phyloP scores from a whole-genome alignment of 2,888 invertebrate species.

The Leptinotarsa peninsularis region DNA sequence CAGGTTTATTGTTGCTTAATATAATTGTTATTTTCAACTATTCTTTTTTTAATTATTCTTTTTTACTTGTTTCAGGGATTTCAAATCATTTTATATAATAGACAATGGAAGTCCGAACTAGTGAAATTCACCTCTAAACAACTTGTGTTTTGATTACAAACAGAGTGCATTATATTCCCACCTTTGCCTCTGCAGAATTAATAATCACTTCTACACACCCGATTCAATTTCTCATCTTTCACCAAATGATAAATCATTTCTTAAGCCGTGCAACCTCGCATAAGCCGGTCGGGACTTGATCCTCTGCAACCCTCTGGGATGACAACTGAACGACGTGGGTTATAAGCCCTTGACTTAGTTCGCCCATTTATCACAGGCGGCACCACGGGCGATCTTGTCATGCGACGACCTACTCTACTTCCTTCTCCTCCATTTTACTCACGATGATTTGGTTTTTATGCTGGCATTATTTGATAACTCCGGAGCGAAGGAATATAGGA shows the following conservation, averaged over 20 bases:
- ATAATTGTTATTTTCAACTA: no score
- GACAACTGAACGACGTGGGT: slow-evolving; percentile 29
- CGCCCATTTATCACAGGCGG: slow-evolving; percentile 26
- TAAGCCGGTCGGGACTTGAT: slow-evolving; percentile 18
- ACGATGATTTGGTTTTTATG: not conserved
- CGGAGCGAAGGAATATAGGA: not conserved
- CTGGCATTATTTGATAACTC: not conserved
- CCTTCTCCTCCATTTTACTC: not conserved
- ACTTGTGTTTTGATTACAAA: no score
- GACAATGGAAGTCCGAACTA: no score
- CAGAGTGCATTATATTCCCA: not conserved
- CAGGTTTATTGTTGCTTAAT: no score
- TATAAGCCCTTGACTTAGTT: slow-evolving; percentile 27
- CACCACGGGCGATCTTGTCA: slow-evolving; percentile 11
- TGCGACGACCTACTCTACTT: slow-evolving; percentile 11
- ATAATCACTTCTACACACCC: not conserved
- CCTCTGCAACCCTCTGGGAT: slow-evolving; percentile 16
- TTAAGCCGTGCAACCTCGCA: slow-evolving; percentile 15
- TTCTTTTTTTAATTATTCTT: no score
- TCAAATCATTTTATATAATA: no score
- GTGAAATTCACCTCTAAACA: no score
- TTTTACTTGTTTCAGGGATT: no score
- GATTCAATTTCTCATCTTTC: slow-evolving; percentile 10
- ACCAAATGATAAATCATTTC: slow-evolving; percentile 22
- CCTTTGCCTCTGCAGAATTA: not conserved